phyloP scores from a whole-genome alignment of 2,888 invertebrate genomes.

The Ochropacha duplaris region DNA sequence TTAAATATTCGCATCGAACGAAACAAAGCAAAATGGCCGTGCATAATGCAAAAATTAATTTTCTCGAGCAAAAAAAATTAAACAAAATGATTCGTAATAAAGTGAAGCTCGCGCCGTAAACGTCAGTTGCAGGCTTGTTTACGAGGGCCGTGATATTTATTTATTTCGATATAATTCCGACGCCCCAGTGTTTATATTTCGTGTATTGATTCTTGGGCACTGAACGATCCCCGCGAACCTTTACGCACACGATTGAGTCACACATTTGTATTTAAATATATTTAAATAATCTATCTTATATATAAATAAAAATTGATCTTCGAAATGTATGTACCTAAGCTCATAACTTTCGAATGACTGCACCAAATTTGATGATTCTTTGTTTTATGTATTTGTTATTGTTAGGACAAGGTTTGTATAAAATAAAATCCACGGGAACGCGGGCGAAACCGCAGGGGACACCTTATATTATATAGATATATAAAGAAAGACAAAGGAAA shows the following conservation, averaged over 20 bases:
- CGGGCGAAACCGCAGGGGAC: too few species aligned
- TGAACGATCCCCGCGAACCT: conserved; percentile 6
- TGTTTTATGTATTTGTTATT: too few species aligned
- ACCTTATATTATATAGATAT: too few species aligned
- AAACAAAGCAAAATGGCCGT: conserved; percentile 40
- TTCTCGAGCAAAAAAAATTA: conserved; percentile 33
- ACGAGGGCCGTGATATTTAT: conserved; percentile 55
- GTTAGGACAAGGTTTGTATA: too few species aligned
- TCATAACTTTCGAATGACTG: too few species aligned
- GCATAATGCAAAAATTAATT: conserved; percentile 62
- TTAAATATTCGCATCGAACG: conserved; percentile 33
- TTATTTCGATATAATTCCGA: conserved; percentile 58
- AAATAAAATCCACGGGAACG: too few species aligned
- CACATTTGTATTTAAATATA: background rate
- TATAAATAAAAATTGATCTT: too few species aligned
- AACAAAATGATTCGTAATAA: conserved; percentile 32
- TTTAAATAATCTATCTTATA: background rate
- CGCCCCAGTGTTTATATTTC: conserved; percentile 37
- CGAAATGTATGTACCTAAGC: too few species aligned
- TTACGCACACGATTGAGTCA: conserved; percentile 1
- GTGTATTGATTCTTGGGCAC: conserved; percentile 30
- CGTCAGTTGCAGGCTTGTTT: conserved; percentile 52
- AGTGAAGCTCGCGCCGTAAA: conserved; percentile 49
- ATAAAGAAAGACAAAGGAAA: too few species aligned
- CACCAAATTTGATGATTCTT: too few species aligned